Percentiles rank a stretch among this genome's conserved stretches.
Evolutionary conservation across 2,797 vertebrate genomes (phyloP).

Genomic region (Coracias cyanogaster): DNA sequence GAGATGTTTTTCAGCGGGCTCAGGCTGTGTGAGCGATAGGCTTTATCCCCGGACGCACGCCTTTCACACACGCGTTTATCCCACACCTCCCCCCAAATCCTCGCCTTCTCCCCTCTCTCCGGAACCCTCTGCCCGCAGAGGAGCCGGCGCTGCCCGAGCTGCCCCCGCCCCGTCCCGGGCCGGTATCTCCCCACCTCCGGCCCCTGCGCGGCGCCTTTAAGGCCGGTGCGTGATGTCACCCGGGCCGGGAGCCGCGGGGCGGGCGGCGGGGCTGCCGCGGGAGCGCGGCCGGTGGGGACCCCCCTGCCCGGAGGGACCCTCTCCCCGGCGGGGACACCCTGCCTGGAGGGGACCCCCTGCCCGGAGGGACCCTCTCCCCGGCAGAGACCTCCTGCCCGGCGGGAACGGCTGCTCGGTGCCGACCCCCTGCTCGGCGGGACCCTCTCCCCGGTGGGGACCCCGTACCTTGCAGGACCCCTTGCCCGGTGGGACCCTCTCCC

Average conservation of each 20-base stretch:
- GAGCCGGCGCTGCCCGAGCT: not conserved
- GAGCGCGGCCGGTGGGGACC: not conserved
- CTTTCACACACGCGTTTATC: fast-evolving
- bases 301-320: not conserved
- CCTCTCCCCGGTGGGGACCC: not conserved
- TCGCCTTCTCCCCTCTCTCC: fast-evolving
- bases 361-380: not conserved
- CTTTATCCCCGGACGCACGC: not conserved
- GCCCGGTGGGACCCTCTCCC: no score
- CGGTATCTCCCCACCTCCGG: not conserved
- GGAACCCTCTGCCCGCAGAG: not conserved
- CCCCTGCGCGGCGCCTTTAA: constrained; percentile 62
- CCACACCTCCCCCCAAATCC: fast-evolving
- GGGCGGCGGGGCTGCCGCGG: not conserved
- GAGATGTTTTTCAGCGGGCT: not conserved
- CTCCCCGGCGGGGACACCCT: not conserved
- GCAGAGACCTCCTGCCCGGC: not conserved
- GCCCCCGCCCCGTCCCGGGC: not conserved
- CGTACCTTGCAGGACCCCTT: no score
- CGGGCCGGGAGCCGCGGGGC: not conserved
- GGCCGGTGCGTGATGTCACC: constrained; percentile 46
- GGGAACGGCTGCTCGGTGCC: not conserved
- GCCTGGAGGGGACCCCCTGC: not conserved
- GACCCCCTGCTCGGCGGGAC: not conserved
- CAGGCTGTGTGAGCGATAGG: fast-evolving